These are phyloP conservation scores for Nothobranchius furzeri DNA, from an alignment of 2,113 vertebrate species.

Conservation along the genomic window DNA sequence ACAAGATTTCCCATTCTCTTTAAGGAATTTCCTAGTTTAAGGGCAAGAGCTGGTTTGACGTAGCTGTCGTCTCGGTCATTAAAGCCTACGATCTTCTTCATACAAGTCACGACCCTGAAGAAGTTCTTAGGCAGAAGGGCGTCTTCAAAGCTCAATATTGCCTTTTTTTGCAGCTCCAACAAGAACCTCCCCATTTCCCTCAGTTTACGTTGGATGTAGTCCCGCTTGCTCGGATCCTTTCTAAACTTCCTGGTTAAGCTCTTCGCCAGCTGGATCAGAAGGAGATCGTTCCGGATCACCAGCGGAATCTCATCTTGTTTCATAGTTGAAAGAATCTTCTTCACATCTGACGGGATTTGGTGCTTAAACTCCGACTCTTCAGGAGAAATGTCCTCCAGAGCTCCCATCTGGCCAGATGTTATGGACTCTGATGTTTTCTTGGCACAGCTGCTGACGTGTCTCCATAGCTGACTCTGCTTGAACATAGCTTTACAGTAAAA, in stretches of 20 bases:
- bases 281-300: constrained; percentile 34
- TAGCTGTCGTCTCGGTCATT: constrained; percentile 15
- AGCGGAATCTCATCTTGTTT: constrained; percentile 28
- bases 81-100: constrained; percentile 44
- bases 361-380: constrained; percentile 10
- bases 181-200: constrained; percentile 52
- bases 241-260: constrained; percentile 18
- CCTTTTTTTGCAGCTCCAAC: constrained; percentile 27
- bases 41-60: constrained; percentile 29
- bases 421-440: background rate
- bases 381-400: constrained; percentile 4
- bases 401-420: background rate
- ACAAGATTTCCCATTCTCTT: constrained; percentile 32
- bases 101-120: constrained; percentile 25
- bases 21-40: constrained; percentile 32
- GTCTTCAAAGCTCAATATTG: constrained; percentile 35
- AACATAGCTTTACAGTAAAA: constrained; percentile 50
- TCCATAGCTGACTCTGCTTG: background rate
- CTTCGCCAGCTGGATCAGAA: constrained; percentile 38
- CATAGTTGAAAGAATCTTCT: constrained; percentile 39
- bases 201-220: constrained; percentile 30
- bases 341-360: constrained; percentile 14
- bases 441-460: constrained; percentile 38
- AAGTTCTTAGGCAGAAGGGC: constrained; percentile 49
- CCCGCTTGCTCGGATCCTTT: constrained; percentile 6